Evolutionary conservation across 2,797 vertebrate species (phyloP), one percentile per base, ranked within the genome.

Genomic region (Brotogeris chrysoptera): DNA sequence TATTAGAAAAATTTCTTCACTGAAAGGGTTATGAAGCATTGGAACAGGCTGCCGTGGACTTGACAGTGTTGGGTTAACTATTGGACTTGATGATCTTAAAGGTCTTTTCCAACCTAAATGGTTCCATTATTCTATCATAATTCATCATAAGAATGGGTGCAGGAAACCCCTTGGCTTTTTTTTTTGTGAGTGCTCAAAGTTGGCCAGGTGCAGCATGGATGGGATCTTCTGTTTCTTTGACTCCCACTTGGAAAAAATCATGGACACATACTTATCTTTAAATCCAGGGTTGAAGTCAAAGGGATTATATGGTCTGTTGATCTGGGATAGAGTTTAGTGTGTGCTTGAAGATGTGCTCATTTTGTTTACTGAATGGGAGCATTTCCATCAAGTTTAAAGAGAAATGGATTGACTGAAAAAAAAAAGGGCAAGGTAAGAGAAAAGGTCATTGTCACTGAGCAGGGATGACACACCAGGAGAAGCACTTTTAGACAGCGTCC

Each of bases 381-480:
- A 28, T 80, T 89, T 78, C 23, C 36, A 70, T 32, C 6, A 5
- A 71, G 32, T 66, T 80, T 66, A 60, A 32, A 44, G 18, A 68
- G 16, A 50, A 16, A 46, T 17, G 14, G n/a, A 39, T 8, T 50
- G 24, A 47, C 50, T 23, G 3, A 32, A 57, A 59, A 50, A 69
- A 32, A n/a, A 32, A 41, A 13, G 3, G 1, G 2, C 7, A 64
- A 69, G 32, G 16, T 43, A 38, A 70, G 0, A 0, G 36, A 46
- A 16, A 60, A 80, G 8, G 20, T 74, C 72, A 34, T 0, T 74
- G 49, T 49, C 49, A 41, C 16, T 78, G 53, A 34, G 9, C 43
- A 36, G 28, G 16, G 39, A 13, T 65, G 59, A 59, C 20, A 23
- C 6, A 73, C 15, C 24, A 55, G 57, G 20, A 84, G 20, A 63